phyloP scores from a whole-genome alignment of 2,113 vertebrate species.

The Marmota monax region DNA sequence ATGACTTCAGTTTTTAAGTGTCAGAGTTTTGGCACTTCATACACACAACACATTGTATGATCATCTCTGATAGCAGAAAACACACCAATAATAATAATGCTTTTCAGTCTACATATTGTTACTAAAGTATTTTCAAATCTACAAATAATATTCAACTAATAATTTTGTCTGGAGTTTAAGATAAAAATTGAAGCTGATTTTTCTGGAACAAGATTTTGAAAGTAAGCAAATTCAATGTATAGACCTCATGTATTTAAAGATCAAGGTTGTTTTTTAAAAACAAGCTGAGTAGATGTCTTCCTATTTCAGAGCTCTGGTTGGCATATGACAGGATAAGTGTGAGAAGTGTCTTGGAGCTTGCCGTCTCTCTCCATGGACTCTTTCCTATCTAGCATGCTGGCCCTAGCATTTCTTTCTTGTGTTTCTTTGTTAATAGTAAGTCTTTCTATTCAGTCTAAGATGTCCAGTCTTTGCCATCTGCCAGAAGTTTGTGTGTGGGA shows the following conservation, averaged over 20 bases:
- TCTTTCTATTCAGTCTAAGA: not conserved
- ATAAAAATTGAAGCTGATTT: slow-evolving; percentile 23
- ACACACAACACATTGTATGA: slow-evolving; percentile 46
- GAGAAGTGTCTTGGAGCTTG: not conserved
- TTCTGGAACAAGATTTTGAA: slow-evolving; percentile 7
- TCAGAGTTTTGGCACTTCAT: slow-evolving; percentile 49
- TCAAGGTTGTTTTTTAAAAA: not conserved
- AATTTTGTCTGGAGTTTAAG: slow-evolving; percentile 33
- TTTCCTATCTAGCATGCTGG: not conserved
- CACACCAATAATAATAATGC: not conserved
- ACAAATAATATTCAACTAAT: slow-evolving; percentile 75
- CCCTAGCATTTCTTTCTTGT: not conserved
- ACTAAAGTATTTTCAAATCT: slow-evolving; percentile 63
- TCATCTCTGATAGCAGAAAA: slow-evolving; percentile 10
- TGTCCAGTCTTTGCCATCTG: not conserved
- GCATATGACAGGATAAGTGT: not conserved
- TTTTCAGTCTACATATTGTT: slow-evolving; percentile 60
- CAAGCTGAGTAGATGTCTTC: not conserved
- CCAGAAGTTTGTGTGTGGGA: not conserved
- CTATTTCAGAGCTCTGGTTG: not conserved
- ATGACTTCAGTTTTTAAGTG: slow-evolving; percentile 19
- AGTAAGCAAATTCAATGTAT: not conserved
- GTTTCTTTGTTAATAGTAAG: not conserved
- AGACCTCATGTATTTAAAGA: not conserved
- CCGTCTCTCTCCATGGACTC: not conserved